Base-by-base conservation (phyloP, 2,888 invertebrate species). In the Noctuana brunneofusca region DNA sequence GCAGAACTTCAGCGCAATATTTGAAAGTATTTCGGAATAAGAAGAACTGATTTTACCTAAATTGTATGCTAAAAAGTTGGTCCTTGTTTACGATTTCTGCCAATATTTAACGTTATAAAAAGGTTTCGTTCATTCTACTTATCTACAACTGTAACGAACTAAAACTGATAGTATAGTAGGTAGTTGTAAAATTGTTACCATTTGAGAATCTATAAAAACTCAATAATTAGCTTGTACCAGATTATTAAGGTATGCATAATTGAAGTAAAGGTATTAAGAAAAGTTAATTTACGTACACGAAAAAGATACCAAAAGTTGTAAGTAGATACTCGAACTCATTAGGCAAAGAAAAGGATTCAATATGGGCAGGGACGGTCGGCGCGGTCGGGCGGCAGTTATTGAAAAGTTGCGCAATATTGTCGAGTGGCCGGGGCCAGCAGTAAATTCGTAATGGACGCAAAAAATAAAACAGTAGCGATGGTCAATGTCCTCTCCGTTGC, bases 381-480 rank as follows among this genome's bases (percentile, higher is more conserved):
- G 78, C 71, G 75, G 78, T 73, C 77, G 77, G 78, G 79, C 79
- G 83, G 81, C 84, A 86, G 89, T 89, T 91, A 91, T 91, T 91
- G 90, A 90, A 91, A 91, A 90, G 87, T 90, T 87, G 85, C 83
- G 87, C 89, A 89, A 91, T 90, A 91, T 88, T 89, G 89, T 87
- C 87, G 86, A 88, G 88, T 87, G 81, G 84, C 78, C 82, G 81
- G 82, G 82, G 77, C 83, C 75, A 77, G 75, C 83, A 87, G 88
- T 90, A 91, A 89, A 91, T 89, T 89, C 84, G 89, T 89, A 90
- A 89, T 89, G 89, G 88, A 78, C 74, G 83, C 87, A 90, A 90
- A 90, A 89, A 89, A 88, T 84, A 86, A 87, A 89, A 85, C 81
- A 78, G 80, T 71, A 72, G 65, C 76, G 66, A 70, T 76, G 78